Percentiles rank a stretch among this genome's conserved stretches.
Conservation (phyloP, 2,888 invertebrate species). For the Hesperia comma region DNA sequence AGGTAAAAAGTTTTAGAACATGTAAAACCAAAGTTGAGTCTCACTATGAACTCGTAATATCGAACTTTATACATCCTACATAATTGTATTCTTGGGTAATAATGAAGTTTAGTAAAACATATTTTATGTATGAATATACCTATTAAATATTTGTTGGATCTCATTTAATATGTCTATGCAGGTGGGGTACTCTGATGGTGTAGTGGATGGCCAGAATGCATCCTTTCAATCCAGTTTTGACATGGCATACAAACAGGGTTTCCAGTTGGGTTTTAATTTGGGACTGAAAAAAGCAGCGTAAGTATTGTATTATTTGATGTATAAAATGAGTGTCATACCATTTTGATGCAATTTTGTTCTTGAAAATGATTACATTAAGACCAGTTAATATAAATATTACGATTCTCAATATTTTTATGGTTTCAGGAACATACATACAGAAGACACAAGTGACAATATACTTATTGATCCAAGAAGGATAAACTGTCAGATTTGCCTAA, state of each 20-base stretch:
- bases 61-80: too few species aligned
- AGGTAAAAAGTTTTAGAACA: too few species aligned
- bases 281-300: slow-evolving; percentile 60
- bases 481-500: slow-evolving; percentile 71
- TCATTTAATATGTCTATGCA: slow-evolving; percentile 51
- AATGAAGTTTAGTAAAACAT: too few species aligned
- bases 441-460: slow-evolving; percentile 15
- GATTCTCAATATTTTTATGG: background rate
- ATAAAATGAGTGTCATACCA: too few species aligned
- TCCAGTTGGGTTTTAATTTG: slow-evolving; percentile 84
- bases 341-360: too few species aligned
- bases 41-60: too few species aligned
- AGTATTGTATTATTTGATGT: background rate
- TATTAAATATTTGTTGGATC: slow-evolving; percentile 35
- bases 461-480: slow-evolving; percentile 55
- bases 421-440: slow-evolving; percentile 47
- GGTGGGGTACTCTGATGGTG: slow-evolving; percentile 88
- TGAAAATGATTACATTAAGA: too few species aligned
- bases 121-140: too few species aligned
- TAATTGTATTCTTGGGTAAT: too few species aligned
- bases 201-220: slow-evolving; percentile 85
- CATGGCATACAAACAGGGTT: slow-evolving; percentile 86
- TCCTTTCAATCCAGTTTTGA: slow-evolving; percentile 89
- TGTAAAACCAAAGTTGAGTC: too few species aligned
- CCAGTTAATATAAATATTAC: too few species aligned